Percentiles rank a stretch among this genome's conserved stretches.
Evolutionary conservation across 1,140 invertebrate species (phyloP).

Genomic region (Linepithema humile): DNA sequence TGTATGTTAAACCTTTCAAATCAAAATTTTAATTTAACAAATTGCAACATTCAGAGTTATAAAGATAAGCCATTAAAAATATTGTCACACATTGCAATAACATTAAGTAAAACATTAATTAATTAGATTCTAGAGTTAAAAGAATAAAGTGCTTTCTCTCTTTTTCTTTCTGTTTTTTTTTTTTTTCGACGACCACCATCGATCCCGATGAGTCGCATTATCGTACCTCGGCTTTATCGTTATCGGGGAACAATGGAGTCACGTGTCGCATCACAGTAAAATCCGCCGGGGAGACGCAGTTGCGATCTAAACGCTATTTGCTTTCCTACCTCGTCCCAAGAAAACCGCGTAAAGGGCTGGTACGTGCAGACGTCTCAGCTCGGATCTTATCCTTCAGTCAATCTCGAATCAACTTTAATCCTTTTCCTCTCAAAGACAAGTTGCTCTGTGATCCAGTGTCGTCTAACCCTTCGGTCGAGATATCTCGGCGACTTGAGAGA

Average conservation of each 20-base stretch:
- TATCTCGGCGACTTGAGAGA: background rate
- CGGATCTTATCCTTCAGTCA: background rate
- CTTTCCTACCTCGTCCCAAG: conserved; percentile 15
- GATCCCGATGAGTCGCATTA: background rate
- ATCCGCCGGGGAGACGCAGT: background rate
- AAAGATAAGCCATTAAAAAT: background rate
- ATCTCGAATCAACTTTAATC: conserved; percentile 3
- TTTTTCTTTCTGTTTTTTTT: background rate
- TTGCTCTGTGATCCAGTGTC: background rate
- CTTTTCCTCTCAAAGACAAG: background rate
- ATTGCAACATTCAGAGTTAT: background rate
- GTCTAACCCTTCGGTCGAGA: background rate
- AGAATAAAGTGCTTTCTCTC: background rate
- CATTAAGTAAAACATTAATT: too few species aligned
- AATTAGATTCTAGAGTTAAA: background rate
- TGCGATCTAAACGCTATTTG: conserved; percentile 27
- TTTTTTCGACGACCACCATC: background rate
- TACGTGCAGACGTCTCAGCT: conserved; percentile 16
- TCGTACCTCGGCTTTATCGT: background rate
- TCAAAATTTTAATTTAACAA: background rate
- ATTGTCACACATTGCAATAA: background rate
- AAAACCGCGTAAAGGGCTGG: background rate
- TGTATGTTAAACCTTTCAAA: background rate
- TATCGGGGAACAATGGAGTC: conserved; percentile 64
- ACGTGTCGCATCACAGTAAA: conserved; percentile 51